phyloP scores from a whole-genome alignment of 2,113 vertebrate genomes.

The Hippolais icterina region DNA sequence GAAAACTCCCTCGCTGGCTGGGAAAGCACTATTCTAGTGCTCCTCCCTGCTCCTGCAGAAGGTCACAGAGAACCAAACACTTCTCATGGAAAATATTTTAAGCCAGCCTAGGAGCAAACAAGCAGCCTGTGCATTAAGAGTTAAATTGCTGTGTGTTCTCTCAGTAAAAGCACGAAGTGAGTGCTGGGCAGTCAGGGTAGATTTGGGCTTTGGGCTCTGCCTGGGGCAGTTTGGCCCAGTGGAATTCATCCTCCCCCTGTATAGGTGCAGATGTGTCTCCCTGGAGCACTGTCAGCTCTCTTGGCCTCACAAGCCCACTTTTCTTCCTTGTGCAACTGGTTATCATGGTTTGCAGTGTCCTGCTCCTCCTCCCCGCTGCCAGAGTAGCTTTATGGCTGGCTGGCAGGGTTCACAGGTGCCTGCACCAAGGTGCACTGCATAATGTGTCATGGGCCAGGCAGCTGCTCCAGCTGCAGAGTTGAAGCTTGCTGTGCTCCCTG shows the following conservation, averaged over 20 bases:
- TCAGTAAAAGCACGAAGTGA: not conserved
- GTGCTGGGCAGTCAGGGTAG: not conserved
- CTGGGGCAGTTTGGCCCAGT: not conserved
- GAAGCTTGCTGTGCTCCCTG: not conserved
- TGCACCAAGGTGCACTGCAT: not conserved
- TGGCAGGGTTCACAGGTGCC: not conserved
- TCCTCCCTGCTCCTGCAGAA: not conserved
- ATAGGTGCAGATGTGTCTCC: rapidly evolving
- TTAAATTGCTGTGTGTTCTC: not conserved
- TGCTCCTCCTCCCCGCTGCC: not conserved
- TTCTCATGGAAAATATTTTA: not conserved
- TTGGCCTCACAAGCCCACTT: rapidly evolving
- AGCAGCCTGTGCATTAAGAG: rapidly evolving
- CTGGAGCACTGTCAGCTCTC: rapidly evolving
- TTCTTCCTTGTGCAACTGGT: no score
- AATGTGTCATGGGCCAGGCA: rapidly evolving
- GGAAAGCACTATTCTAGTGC: no score
- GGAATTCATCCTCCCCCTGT: rapidly evolving
- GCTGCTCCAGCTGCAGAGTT: not conserved
- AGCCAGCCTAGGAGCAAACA: not conserved
- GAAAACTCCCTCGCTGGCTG: not conserved
- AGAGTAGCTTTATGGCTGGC: not conserved
- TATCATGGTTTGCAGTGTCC: not conserved
- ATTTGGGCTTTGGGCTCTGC: not conserved
- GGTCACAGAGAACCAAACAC: not conserved